Percentiles rank a stretch among this genome's conserved stretches.
Evolutionary conservation across 1,140 invertebrate species (phyloP).

Genomic region (Oppia nitens): DNA sequence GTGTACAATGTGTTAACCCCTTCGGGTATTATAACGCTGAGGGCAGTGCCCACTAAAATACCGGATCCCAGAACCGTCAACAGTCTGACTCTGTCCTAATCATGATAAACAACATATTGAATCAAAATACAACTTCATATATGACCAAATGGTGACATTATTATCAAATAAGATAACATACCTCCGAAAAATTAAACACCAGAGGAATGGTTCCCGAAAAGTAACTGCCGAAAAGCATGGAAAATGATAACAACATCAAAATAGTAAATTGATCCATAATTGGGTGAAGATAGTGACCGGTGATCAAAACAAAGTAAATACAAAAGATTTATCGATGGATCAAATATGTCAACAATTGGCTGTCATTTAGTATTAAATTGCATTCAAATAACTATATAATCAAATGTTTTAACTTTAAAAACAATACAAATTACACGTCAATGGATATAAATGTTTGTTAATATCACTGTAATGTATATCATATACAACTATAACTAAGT

Average conservation of each 20-base stretch:
- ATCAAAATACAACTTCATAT: slow-evolving; percentile 6
- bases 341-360: no score
- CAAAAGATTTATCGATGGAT: no score
- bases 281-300: not conserved
- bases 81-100: slow-evolving; percentile 82
- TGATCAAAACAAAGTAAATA: no score
- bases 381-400: no score
- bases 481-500: no score
- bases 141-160: not conserved
- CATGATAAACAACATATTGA: slow-evolving; percentile 24
- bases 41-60: slow-evolving; percentile 86
- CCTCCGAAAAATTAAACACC: slow-evolving; percentile 82
- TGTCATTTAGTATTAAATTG: no score
- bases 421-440: no score
- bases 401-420: no score
- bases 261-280: slow-evolving; percentile 21
- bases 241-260: slow-evolving; percentile 36
- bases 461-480: no score
- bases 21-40: slow-evolving; percentile 97
- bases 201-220: slow-evolving; percentile 81
- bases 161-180: slow-evolving; percentile 30
- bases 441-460: no score
- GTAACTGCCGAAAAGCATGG: slow-evolving; percentile 91
- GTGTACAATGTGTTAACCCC: slow-evolving; percentile 65
- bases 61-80: slow-evolving; percentile 91